Base-by-base conservation (phyloP, 2,797 vertebrate species). In the Sebastes matsubarae region DNA sequence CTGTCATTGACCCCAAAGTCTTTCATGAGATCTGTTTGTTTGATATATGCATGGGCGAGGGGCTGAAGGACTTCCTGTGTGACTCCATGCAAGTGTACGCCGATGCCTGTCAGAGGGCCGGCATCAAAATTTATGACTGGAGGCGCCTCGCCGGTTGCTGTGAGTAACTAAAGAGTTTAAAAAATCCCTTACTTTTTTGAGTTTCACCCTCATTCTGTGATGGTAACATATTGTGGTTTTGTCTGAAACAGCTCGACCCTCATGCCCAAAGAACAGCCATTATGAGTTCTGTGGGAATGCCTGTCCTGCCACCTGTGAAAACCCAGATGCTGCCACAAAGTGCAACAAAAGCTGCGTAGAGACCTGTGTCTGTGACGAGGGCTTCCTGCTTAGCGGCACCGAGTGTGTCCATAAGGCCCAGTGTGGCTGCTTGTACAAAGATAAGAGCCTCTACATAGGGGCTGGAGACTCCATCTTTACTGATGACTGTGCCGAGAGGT, bases 211-310 rank as follows among this genome's bases (percentile, higher is more conserved):
- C 13, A 25, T 30, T 59, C 32, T 66, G 54, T 60, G 24, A 58
- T 60, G 6, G 5, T 81, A 65, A 75, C 22, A 29, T 59, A 7
- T 24, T 75, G 22, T 70, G 5, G 22, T 66, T 66, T 60, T 76
- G 24, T 60, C 54, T 81, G 38, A 71, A 75, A 59, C 52, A 81
- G 72, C 79, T 59, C 52, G 4, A 65, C 63, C 87, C 20, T 36
- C 77, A 59, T 97, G 96, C 64, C 95, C 95, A 0, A 64, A 88
- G 29, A 95, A 96, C 92, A 97, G 96, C 79, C 82, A 88, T 76
- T 96, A 96, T 0, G 86, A 96, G 36, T 22, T 68, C 1, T 97
- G 96, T 0, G 91, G 92, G 16, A 90, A 11, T 0, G 87, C 95
- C 46, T 97, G 96, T 55, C 96, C 93, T 0, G 72, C 93, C 22